Evolutionary conservation across 2,113 vertebrate genomes (phyloP), one percentile per base, ranked within the genome.

Genomic region (Monarcha castaneiventris): DNA sequence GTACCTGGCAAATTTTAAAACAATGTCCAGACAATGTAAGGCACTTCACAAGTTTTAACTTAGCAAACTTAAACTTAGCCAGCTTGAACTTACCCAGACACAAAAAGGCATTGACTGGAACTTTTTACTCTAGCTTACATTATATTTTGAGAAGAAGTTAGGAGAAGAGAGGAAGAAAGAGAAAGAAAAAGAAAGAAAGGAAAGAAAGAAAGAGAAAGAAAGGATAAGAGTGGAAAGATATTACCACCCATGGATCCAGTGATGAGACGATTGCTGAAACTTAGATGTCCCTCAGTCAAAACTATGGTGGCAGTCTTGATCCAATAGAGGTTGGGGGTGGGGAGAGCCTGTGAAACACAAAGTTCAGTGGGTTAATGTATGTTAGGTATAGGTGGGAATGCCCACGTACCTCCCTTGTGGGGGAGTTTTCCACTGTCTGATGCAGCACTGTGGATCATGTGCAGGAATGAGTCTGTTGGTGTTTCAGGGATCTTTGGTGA

Each of bases 331-430:
- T 0, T 16, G 26, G 16, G 13, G 16, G 7, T 35, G 17, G 12
- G 11, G 5, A 7, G 6, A 56, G 20, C 11, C 75, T 55, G 9
- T 13, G 43, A 43, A 64, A 63, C 26, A 35, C 14, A 7, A 22
- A 56, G 26, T 49, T 79, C 25, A 22, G 14, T 46, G 81, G 9
- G 7, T 39, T 39, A 39, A 15, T 15, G 18, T 10, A 16, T n/a
- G 5, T 41, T 41, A 18, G 35, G 6, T 35, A 21, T 55, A 37
- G 16, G 20, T n/a, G 29, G 48, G 23, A 71, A 71, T 30, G 16
- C 20, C n/a, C 30, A 41, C 0, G 0, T 27, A 43, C 35, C 75
- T 56, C 18, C 14, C 11, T 21, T 35, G 21, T 0, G 4, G 11
- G 13, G 1, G 11, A 63, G 16, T 80, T 61, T 69, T 61, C 33